Evolutionary conservation across 2,888 invertebrate species (phyloP).

Genomic region (Actias luna): DNA sequence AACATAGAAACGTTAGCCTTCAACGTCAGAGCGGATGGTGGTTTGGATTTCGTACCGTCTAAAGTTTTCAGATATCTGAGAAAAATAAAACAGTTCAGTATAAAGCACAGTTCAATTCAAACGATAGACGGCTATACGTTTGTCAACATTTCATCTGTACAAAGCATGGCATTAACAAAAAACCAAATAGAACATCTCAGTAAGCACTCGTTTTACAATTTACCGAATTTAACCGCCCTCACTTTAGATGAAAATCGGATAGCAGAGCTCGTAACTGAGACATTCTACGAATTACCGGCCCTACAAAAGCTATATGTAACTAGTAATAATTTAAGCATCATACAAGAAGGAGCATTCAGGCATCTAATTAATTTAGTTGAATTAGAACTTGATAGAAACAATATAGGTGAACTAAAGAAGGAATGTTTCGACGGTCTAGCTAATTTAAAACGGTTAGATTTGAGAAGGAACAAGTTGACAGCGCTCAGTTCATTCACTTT

Average conservation of each 20-base stretch:
- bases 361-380: conserved; percentile 87
- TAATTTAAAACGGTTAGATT: conserved; percentile 86
- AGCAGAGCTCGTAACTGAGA: conserved; percentile 86
- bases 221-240: conserved; percentile 85
- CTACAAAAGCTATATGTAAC: conserved; percentile 90
- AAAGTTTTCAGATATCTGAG: conserved; percentile 85
- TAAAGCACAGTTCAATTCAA: conserved; percentile 87
- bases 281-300: conserved; percentile 87
- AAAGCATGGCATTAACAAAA: conserved; percentile 86
- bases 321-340: conserved; percentile 90
- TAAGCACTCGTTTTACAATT: conserved; percentile 87
- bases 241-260: conserved; percentile 89
- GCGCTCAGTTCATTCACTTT: conserved; percentile 90
- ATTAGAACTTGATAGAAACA: conserved; percentile 90
- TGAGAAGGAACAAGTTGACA: conserved; percentile 87
- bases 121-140: conserved; percentile 87
- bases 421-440: conserved; percentile 90
- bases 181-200: conserved; percentile 86
- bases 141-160: conserved; percentile 86
- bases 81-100: conserved; percentile 84
- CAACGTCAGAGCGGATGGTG: conserved; percentile 86
- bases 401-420: conserved; percentile 87
- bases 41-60: conserved; percentile 87
- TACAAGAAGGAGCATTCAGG: conserved; percentile 93
- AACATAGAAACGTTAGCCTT: conserved; percentile 86